A percentile compares a stretch with the other conserved stretches of the same genome.
phyloP scores from a whole-genome alignment of 2,113 vertebrate species.

The Himantopus leucocephalus region DNA sequence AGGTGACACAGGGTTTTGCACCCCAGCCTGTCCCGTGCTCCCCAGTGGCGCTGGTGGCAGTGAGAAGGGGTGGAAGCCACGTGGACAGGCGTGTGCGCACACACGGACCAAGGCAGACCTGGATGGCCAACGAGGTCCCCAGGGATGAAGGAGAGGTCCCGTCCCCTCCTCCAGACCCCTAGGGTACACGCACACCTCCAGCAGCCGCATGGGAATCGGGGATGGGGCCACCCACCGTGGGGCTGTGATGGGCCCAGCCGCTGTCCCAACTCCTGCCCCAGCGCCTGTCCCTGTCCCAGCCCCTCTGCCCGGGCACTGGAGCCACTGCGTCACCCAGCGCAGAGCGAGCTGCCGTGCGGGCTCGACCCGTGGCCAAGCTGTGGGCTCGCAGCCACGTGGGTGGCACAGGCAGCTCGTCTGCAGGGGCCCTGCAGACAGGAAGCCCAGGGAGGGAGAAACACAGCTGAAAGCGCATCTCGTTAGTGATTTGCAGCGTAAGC shows the following conservation, averaged over 20 bases:
- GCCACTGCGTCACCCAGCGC: neutral
- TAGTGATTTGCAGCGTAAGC: neutral
- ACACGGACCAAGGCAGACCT: neutral
- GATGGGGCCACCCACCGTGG: neutral
- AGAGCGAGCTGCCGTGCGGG: accelerated
- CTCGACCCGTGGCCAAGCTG: neutral
- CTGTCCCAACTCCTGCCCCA: neutral
- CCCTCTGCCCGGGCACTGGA: accelerated
- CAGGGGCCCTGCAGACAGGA: neutral
- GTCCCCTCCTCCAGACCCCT: accelerated
- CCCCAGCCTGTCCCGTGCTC: accelerated
- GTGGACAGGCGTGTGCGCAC: accelerated
- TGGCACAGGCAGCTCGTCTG: neutral
- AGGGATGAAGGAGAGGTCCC: neutral
- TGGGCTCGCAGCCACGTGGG: accelerated
- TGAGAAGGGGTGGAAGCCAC: neutral
- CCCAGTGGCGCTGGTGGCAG: accelerated
- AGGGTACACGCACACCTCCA: neutral
- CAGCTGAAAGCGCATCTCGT: accelerated
- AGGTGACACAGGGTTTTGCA: neutral
- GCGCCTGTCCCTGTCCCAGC: neutral
- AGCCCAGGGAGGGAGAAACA: neutral
- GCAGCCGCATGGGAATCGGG: neutral
- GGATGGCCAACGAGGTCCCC: neutral
- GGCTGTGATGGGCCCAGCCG: neutral